Base-by-base conservation (phyloP, 2,797 vertebrate genomes). In the Gymnodraco acuticeps region DNA sequence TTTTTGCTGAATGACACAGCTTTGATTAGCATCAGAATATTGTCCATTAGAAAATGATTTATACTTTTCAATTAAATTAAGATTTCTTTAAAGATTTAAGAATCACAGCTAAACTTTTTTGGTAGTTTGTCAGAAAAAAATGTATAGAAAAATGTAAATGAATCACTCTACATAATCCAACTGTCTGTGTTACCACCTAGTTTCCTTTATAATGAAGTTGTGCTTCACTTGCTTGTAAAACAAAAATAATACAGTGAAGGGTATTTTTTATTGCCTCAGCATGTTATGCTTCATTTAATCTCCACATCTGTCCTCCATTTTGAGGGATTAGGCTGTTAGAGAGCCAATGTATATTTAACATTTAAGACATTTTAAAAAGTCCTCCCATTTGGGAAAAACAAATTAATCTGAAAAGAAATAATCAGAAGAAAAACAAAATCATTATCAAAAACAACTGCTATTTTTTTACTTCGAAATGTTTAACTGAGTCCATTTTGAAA, bases 301-400 rank as follows among this genome's bases (percentile, higher is more conserved):
- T 70, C 73, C 65, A 69, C 87, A 90, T 88, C 88, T 89, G 89
- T 88, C 75, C 75, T 88, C 77, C 84, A 88, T 75, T 89, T 87
- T 84, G 47, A 69, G 16, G 42, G 47, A 79, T 51, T 50, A 74
- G 43, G 47, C 19, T 15, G 70, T 64, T 56, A 79, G 48, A 68
- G 70, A 33, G 38, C 17, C 6, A 53, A 60, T 52, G 54, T 45
- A 55, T 54, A n/a, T 60, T 41, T 41, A 55, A 65, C 16, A 61
- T 42, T 64, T 56, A 8, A 46, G 19, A 14, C 31, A 48, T 20
- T 17, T 56, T 20, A 19, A 55, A 50, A 17, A 19, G 19, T 9
- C 7, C 7, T 27, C 61, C 53, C 33, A 23, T n/a, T 23, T 27
- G 27, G 27, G 4, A 17, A 48, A 11, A 38, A 12, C 14, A 55